Evolutionary conservation across 1,140 invertebrate species (phyloP), one percentile per base, ranked within the genome.

Genomic region (Penaeus chinensis): DNA sequence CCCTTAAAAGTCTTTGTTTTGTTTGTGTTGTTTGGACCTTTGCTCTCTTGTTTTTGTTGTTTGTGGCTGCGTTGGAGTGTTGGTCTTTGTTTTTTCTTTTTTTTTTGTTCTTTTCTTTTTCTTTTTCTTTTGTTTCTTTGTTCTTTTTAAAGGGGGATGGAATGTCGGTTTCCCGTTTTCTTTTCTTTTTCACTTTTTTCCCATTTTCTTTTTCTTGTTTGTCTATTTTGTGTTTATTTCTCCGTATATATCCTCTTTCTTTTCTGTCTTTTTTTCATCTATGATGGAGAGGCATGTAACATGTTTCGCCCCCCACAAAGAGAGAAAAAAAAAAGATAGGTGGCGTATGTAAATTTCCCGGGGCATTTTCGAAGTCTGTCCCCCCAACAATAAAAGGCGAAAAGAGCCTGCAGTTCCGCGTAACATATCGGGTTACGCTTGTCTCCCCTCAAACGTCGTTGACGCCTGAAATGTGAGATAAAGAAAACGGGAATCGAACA

Each of bases 401-500:
- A 54, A 54, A 54, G 54, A 54, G 54, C 54, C 54, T 54, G 32
- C 66, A 71, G n/a, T 24, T n/a, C n/a, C n/a, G 42, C 18, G 24
- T 37, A 74, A 74, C 27, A 32, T 74, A 74, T 37, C 27, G 42
- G 27, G 71, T 37, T 74, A 74, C 71, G 71, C 27, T 74, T 74
- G 71, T 74, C 71, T 37, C 71, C 71, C 71, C 71, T 74, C 42
- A 74, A 74, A 74, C 42, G 71, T 19, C 71, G 54, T 54, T 54
- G 54, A 54, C 42, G 42, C 71, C 71, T 27, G 71, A 74, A 74
- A 37, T 24, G 71, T 27, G n/a, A 74, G 71, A 74, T 74, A 74
- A 74, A 74, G 71, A 74, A 74, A 74, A 74, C 71, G 71, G 71
- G n/a, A 74, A n/a, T 24, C 27, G 71, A 74, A 74, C 71, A 74